Conservation (phyloP, 2,113 vertebrate species). For the Myxocyprinus asiaticus region DNA sequence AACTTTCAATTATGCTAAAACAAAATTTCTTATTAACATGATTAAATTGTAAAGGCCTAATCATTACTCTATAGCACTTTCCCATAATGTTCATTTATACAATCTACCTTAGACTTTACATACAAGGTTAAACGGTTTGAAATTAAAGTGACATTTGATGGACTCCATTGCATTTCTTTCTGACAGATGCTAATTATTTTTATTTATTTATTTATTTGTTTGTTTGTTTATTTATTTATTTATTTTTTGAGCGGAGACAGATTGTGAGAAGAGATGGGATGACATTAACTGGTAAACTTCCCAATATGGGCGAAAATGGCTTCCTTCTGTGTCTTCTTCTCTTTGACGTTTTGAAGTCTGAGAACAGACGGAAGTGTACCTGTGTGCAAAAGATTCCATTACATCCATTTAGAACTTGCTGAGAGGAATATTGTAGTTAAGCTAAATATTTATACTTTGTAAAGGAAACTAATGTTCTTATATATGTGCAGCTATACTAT, state of each 20-base stretch:
- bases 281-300: conserved; percentile 13
- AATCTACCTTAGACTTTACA: not conserved
- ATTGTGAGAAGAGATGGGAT: not conserved
- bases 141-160: not conserved
- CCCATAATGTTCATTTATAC: not conserved
- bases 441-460: not conserved
- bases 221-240: conserved; percentile 5
- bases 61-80: not conserved
- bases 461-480: too few relatives aligned
- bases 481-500: too few relatives aligned
- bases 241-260: conserved; percentile 11
- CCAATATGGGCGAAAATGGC: not conserved
- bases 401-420: not conserved
- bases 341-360: not conserved
- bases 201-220: too few relatives aligned
- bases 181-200: conserved; percentile 2
- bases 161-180: conserved; percentile 27
- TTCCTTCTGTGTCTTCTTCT: conserved; percentile 19
- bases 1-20: not conserved
- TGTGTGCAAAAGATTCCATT: not conserved
- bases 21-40: too few relatives aligned
- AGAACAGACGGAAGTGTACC: not conserved
- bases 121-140: not conserved
- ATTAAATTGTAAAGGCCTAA: too few relatives aligned
- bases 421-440: not conserved